These are phyloP conservation scores for Radopholus similis DNA, from an alignment of 1,140 invertebrate genomes.

Conservation along the genomic window DNA sequence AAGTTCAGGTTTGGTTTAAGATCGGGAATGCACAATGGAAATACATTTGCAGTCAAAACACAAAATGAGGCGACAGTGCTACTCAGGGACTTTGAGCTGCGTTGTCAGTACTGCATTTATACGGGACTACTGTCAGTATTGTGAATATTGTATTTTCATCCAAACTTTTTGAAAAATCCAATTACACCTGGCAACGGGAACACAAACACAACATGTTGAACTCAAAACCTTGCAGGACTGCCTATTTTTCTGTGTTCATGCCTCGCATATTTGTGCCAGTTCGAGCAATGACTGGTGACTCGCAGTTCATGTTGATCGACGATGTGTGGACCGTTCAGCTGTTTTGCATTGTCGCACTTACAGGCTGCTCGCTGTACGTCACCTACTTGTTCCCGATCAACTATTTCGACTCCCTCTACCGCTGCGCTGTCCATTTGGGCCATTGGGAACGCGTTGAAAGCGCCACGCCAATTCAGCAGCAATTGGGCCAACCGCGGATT, in stretches of 20 bases:
- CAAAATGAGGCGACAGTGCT: conserved; percentile 27
- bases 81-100: conserved; percentile 74
- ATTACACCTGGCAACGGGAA: no score
- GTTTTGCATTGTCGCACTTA: conserved; percentile 75
- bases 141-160: not conserved
- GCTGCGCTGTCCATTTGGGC: conserved; percentile 81
- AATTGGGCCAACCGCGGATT: not conserved
- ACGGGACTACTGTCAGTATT: conserved; percentile 70
- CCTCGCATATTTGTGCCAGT: conserved; percentile 83
- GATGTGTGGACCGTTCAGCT: conserved; percentile 77
- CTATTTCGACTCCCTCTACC: conserved; percentile 82
- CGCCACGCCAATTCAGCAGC: not conserved
- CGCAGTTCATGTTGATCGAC: conserved; percentile 77
- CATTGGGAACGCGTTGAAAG: conserved; percentile 73
- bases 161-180: not conserved
- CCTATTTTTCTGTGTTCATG: conserved; percentile 84
- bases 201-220: no score
- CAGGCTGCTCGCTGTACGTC: conserved; percentile 75
- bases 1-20: conserved; percentile 10
- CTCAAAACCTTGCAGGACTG: no score
- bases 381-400: conserved; percentile 73
- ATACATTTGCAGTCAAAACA: conserved; percentile 4
- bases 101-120: conserved; percentile 83
- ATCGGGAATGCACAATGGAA: not conserved
- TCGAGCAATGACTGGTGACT: conserved; percentile 60